These are phyloP conservation scores for Liparis tanakae DNA, from an alignment of 2,797 vertebrate genomes.

Conservation along the genomic window DNA sequence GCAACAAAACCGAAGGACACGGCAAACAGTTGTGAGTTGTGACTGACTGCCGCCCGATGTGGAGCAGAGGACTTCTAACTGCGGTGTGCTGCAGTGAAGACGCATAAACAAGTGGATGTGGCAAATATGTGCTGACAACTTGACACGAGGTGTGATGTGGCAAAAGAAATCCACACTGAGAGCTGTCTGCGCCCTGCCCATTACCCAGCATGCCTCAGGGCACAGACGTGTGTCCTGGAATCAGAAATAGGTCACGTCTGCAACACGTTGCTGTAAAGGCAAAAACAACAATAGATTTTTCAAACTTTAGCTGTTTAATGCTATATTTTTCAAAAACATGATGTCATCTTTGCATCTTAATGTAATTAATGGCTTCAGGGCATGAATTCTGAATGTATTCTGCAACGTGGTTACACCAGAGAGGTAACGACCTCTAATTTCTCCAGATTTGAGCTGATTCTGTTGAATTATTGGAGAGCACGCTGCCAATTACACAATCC, in stretches of 20 bases:
- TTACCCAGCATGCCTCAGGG: conserved; percentile 64
- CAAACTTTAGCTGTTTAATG: neutral
- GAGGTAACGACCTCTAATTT: conserved; percentile 15
- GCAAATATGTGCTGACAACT: conserved; percentile 39
- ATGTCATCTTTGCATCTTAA: neutral
- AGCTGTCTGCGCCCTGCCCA: conserved; percentile 46
- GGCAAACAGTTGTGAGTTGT: neutral
- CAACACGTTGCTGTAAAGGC: conserved; percentile 33
- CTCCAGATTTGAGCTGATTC: conserved; percentile 2
- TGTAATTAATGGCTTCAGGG: neutral
- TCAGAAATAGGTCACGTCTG: conserved; percentile 62
- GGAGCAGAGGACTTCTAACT: too few species aligned
- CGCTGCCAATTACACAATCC: neutral
- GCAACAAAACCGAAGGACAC: neutral
- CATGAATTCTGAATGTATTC: neutral
- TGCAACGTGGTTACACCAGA: conserved; percentile 8
- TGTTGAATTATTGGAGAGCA: neutral
- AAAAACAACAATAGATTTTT: neutral
- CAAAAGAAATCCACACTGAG: conserved; percentile 15
- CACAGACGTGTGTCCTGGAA: conserved; percentile 64
- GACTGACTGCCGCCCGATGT: neutral
- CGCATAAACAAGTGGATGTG: conserved; percentile 17
- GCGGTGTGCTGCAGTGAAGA: too few species aligned
- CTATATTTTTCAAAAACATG: neutral
- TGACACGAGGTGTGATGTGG: conserved; percentile 20